These are phyloP conservation scores for Ailurus styani DNA, from an alignment of 2,113 vertebrate genomes.

Conservation along the genomic window DNA sequence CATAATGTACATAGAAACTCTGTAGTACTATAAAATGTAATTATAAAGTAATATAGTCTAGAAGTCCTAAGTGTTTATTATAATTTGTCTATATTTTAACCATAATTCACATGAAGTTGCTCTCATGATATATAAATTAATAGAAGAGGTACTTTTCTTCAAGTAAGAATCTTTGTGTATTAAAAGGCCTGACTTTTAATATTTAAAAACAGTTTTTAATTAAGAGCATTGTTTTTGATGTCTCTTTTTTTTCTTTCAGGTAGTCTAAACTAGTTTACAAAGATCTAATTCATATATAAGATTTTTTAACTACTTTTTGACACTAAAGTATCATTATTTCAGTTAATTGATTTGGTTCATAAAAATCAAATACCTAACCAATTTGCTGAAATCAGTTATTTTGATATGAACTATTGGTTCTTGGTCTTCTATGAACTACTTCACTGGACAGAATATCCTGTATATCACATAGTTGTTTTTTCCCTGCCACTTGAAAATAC, in stretches of 20 bases:
- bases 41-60: background rate
- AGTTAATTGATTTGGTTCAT: background rate
- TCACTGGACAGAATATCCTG: background rate
- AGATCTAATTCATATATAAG: background rate
- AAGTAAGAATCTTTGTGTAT: background rate
- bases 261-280: background rate
- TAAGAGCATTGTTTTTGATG: background rate
- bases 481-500: background rate
- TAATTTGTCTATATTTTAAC: conserved; percentile 4
- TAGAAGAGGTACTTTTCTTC: background rate
- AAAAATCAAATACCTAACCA: background rate
- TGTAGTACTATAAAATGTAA: background rate
- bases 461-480: background rate
- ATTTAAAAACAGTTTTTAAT: background rate
- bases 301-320: background rate
- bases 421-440: background rate
- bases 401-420: background rate
- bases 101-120: background rate
- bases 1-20: background rate
- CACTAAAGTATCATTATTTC: background rate
- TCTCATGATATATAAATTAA: background rate
- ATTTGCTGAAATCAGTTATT: background rate
- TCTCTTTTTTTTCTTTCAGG: background rate
- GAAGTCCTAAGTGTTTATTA: background rate
- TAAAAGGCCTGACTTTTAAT: background rate